These are phyloP conservation scores for Salminus brasiliensis DNA, from an alignment of 2,113 vertebrate genomes.

Conservation along the genomic window DNA sequence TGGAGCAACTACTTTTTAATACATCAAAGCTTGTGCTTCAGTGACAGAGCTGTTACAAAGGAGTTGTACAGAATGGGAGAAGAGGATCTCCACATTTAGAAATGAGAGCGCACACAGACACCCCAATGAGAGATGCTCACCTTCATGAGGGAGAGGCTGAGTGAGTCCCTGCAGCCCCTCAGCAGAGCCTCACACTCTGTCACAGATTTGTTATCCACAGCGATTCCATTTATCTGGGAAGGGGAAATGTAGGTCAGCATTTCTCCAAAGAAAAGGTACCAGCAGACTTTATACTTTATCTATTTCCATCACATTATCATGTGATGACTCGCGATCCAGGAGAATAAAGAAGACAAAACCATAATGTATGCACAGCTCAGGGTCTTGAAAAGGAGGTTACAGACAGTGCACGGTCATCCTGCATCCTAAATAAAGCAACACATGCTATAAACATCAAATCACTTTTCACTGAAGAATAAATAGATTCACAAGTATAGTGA, in stretches of 20 bases:
- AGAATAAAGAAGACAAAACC: conserved; percentile 3
- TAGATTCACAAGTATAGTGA: too few species aligned
- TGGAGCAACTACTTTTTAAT: not conserved
- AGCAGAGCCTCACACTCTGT: conserved; percentile 95
- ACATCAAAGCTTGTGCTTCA: not conserved
- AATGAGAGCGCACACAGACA: conserved; percentile 26
- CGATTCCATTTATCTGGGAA: conserved; percentile 93
- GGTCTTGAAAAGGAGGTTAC: not conserved
- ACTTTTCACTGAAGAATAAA: too few species aligned
- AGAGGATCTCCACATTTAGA: conserved; percentile 25
- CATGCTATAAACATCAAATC: too few species aligned
- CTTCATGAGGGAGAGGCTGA: conserved; percentile 95
- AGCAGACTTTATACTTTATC: conserved; percentile 33
- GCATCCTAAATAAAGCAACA: not conserved
- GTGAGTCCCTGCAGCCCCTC: conserved; percentile 89
- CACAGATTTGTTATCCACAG: conserved; percentile 96
- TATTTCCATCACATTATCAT: conserved; percentile 56
- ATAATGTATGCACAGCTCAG: not conserved
- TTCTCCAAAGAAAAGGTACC: conserved; percentile 41
- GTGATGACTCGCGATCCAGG: conserved; percentile 6
- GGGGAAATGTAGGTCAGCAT: conserved; percentile 60
- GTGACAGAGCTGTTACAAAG: conserved; percentile 1
- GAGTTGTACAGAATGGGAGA: not conserved
- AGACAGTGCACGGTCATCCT: not conserved
- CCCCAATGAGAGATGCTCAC: conserved; percentile 69